Evolutionary conservation across 2,888 invertebrate genomes (phyloP).

Genomic region (Lapara coniferarum): DNA sequence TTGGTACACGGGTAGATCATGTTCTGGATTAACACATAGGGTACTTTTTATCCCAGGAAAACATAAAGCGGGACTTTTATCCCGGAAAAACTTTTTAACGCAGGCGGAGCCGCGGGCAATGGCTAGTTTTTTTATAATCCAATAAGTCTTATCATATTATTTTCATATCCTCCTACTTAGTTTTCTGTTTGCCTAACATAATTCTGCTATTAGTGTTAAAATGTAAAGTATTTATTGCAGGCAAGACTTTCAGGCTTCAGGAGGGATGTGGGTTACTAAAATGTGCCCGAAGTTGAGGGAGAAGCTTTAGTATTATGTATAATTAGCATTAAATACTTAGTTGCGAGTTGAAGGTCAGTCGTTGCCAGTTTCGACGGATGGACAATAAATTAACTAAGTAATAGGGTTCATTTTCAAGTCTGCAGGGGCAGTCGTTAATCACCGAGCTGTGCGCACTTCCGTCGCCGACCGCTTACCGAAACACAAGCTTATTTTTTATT

Average conservation of each 20-base stretch:
- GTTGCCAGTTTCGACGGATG: slow-evolving; percentile 53
- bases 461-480: slow-evolving; percentile 67
- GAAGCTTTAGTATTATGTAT: background rate
- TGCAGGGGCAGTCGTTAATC: slow-evolving; percentile 74
- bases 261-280: background rate
- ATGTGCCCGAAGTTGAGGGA: background rate
- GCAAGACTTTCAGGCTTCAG: background rate
- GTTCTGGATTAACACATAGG: too few species aligned
- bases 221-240: background rate
- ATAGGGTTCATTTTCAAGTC: slow-evolving; percentile 77
- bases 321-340: background rate
- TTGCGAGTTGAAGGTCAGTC: slow-evolving; percentile 55
- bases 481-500: slow-evolving; percentile 77
- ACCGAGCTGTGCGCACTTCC: slow-evolving; percentile 62
- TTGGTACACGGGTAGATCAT: too few species aligned
- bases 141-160: too few species aligned
- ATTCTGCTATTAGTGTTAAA: background rate
- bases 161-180: background rate
- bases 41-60: too few species aligned
- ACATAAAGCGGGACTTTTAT: too few species aligned
- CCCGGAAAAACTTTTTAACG: too few species aligned
- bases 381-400: slow-evolving; percentile 65
- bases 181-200: background rate
- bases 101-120: too few species aligned
- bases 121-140: too few species aligned